phyloP scores from a whole-genome alignment of 2,113 vertebrate genomes.

The Copsychus sechellarum region DNA sequence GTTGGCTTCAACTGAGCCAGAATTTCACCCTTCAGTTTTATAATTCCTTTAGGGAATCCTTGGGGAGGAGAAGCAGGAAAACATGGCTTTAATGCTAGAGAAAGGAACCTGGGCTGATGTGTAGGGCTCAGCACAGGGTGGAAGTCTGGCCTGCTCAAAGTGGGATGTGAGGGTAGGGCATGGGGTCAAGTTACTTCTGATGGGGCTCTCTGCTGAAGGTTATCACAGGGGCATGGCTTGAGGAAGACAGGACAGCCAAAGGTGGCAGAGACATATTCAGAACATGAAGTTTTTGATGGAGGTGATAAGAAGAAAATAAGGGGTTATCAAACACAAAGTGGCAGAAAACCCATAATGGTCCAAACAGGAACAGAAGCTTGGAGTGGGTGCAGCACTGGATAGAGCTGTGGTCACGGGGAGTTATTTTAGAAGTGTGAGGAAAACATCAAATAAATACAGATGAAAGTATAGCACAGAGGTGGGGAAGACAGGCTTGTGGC shows the following conservation, averaged over 20 bases:
- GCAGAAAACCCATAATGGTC: neutral
- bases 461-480: neutral
- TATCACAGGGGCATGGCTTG: neutral
- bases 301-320: neutral
- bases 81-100: neutral
- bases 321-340: neutral
- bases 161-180: neutral
- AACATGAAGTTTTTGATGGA: neutral
- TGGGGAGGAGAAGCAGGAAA: neutral
- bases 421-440: neutral
- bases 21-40: conserved; percentile 7
- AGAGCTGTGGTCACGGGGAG: neutral
- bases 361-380: neutral
- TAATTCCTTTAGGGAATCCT: neutral
- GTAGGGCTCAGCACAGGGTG: neutral
- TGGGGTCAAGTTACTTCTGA: neutral
- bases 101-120: neutral
- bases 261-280: neutral
- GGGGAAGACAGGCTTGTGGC: neutral
- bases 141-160: neutral
- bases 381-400: neutral
- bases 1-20: neutral
- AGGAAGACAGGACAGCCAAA: neutral
- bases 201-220: neutral
- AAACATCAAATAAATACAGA: neutral